Evolutionary conservation across 2,888 invertebrate species (phyloP).

Genomic region (Leucophora obtusa): DNA sequence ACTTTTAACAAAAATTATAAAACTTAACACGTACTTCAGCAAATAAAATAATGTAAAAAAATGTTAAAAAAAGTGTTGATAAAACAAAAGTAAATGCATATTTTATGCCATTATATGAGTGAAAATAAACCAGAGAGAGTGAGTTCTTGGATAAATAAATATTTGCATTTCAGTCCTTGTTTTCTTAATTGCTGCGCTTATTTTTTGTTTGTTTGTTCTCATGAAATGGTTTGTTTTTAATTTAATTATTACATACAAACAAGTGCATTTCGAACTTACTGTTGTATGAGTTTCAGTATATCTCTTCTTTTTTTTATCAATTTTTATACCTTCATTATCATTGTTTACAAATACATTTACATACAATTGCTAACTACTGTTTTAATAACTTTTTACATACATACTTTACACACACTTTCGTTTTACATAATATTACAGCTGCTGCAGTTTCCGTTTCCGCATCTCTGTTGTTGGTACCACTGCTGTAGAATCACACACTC

Average conservation of each 20-base stretch:
- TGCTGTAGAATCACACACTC: no score
- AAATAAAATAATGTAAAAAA: background rate
- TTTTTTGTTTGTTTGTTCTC: constrained; percentile 35
- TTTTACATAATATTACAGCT: background rate
- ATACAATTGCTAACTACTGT: constrained; percentile 55
- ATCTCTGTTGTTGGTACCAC: background rate
- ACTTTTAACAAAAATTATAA: constrained; percentile 6
- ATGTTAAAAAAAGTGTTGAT: background rate
- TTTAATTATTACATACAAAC: background rate
- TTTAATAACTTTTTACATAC: constrained; percentile 30
- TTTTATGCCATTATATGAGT: no score
- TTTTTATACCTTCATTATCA: constrained; percentile 29
- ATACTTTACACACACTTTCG: constrained; percentile 29
- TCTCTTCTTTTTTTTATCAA: background rate
- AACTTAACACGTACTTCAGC: constrained; percentile 3
- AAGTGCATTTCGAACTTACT: background rate
- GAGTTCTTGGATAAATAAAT: constrained; percentile 44
- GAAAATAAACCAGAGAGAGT: background rate
- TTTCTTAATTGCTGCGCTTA: constrained; percentile 63
- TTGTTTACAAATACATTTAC: constrained; percentile 29
- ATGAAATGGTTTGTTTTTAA: background rate
- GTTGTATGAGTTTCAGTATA: background rate
- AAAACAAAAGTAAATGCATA: background rate
- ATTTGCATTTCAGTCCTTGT: constrained; percentile 63
- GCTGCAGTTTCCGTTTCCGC: background rate